Base-by-base conservation (phyloP, 2,888 invertebrate species). In the Ichneumon xanthorius region DNA sequence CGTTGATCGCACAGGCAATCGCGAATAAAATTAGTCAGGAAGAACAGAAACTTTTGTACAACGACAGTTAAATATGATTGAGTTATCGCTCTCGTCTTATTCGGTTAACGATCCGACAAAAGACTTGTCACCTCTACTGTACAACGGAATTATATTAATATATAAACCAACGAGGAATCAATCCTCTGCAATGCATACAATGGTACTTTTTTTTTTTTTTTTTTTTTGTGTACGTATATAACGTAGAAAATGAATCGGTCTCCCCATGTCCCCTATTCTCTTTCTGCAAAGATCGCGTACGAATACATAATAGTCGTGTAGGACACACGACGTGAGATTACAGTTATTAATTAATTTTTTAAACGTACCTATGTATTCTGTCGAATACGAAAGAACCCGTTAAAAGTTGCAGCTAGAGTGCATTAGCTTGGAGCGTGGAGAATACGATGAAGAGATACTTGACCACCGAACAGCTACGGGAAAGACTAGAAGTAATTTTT, bases 401-500 rank as follows among this genome's bases (percentile, higher is more conserved):
- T 30, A 26, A 30, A 30, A 16, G 9, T 48, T 70, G 22, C 48
- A 50, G n/a, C 30, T 70, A 22, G 14, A 26, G 30, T 70, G 48
- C 70, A 7, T 30, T 30, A 14, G 14, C 14, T 6, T 26, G 11
- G 11, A 58, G 11, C 11, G 19, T 58, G 58, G 22, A 11, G 1
- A 22, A 83, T 48, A 67, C 55, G 48, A 61, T 48, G 61, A 73
- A 61, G 63, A 19, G 26, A 80, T 55, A 61, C 6, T 63, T 63
- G 14, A 72, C 63, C 16, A 22, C 37, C 30, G 37, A 61, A 55
- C n/a, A 55, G 50, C 30, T 53, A 73, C 70, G 61, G 48, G 53
- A 63, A 63, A 55, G 85, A 82, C 85, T 82, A 85, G 82, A 82
- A 80, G 67, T 58, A 22, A 40, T 58, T 48, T 48, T 67, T 26